These are phyloP conservation scores for Vanessa atalanta DNA, from an alignment of 1,140 invertebrate genomes.

Conservation along the genomic window DNA sequence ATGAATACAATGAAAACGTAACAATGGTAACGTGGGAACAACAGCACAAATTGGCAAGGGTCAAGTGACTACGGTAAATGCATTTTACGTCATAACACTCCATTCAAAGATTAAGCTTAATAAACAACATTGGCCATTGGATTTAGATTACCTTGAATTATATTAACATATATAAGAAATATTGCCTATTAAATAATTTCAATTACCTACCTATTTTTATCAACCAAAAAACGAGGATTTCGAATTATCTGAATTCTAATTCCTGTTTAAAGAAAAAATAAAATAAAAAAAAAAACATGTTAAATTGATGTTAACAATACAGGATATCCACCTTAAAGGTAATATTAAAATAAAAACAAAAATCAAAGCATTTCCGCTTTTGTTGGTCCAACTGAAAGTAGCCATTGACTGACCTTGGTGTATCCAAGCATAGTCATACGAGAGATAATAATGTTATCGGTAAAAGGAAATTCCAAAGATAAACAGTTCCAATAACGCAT, in stretches of 20 bases:
- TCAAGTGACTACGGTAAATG: conserved; percentile 43
- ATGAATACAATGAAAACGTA: conserved; percentile 47
- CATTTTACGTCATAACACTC: conserved; percentile 31
- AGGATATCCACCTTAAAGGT: background rate
- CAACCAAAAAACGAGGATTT: too few relatives aligned
- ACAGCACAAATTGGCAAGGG: conserved; percentile 47
- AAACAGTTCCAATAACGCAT: conserved; percentile 12
- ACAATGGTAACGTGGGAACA: conserved; percentile 55
- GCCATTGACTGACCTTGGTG: conserved; percentile 50
- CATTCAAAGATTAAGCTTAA: conserved; percentile 16
- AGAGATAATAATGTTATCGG: conserved; percentile 48
- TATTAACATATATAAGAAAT: too few relatives aligned
- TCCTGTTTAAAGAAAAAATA: too few relatives aligned
- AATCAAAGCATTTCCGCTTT: background rate
- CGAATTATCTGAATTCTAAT: too few relatives aligned
- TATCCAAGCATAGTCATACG: conserved; percentile 45
- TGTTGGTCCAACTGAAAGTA: background rate
- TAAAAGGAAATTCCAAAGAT: conserved; percentile 48
- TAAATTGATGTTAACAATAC: background rate
- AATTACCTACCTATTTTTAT: too few relatives aligned
- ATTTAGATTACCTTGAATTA: too few relatives aligned
- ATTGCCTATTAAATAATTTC: too few relatives aligned
- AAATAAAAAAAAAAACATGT: too few relatives aligned
- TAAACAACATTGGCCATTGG: background rate
- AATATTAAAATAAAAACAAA: background rate